Conservation (phyloP, 1,140 invertebrate genomes). For the Drosophila takahashii region DNA sequence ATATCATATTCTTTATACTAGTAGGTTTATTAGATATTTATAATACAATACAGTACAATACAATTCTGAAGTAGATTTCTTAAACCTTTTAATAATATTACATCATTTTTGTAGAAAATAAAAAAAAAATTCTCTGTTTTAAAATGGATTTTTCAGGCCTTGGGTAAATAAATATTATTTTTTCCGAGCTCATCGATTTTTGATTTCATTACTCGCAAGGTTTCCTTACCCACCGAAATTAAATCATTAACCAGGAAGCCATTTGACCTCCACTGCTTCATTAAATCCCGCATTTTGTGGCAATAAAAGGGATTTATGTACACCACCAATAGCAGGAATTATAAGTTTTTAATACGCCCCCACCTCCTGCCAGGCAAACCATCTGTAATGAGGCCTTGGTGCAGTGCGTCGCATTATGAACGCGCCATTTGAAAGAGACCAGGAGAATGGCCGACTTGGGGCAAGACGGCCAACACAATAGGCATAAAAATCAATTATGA, state of each 20-base stretch:
- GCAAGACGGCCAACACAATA: conserved; percentile 66
- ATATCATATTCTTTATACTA: no score
- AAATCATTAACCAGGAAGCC: conserved; percentile 11
- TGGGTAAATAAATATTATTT: background rate
- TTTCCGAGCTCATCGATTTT: background rate
- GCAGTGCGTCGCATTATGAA: conserved; percentile 74
- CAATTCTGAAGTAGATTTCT: no score
- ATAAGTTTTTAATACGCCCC: conserved; percentile 73
- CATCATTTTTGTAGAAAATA: no score
- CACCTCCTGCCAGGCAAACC: background rate
- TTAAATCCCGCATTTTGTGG: conserved; percentile 56
- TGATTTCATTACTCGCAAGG: background rate
- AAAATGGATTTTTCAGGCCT: no score
- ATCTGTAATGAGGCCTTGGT: conserved; percentile 29
- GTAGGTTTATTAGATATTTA: no score
- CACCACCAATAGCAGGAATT: conserved; percentile 73
- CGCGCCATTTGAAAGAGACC: conserved; percentile 64
- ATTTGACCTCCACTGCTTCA: conserved; percentile 49
- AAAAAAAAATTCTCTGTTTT: no score
- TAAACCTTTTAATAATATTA: no score
- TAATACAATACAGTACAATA: no score
- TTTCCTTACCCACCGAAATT: conserved; percentile 1
- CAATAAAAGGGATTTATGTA: conserved; percentile 71
- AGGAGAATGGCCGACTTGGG: conserved; percentile 23
- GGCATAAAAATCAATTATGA: conserved; percentile 82